A percentile compares a stretch with the other conserved stretches of the same genome.
phyloP scores from a whole-genome alignment of 2,113 vertebrate species.

The Pagrus major region DNA sequence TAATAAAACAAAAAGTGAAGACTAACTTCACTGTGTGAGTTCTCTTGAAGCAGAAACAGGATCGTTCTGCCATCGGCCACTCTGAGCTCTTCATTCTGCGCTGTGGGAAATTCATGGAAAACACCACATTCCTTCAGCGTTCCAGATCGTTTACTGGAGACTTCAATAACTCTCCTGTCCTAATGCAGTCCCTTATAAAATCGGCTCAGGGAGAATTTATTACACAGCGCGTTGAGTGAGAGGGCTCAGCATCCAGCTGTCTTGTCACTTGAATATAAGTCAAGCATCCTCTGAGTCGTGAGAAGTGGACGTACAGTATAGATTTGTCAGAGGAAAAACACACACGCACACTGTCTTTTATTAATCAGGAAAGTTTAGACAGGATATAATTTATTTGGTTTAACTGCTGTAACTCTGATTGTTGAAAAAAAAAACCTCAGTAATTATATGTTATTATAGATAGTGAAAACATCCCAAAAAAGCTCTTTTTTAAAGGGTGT shows the following conservation, averaged over 20 bases:
- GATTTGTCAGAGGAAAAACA: background rate
- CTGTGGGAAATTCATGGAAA: slow-evolving; percentile 39
- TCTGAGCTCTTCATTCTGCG: background rate
- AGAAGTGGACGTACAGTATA: background rate
- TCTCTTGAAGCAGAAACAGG: background rate
- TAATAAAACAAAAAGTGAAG: background rate
- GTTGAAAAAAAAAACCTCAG: background rate
- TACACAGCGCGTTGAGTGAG: slow-evolving; percentile 45
- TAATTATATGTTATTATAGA: too few species aligned
- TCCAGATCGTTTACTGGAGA: slow-evolving; percentile 50
- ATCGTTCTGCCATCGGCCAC: background rate
- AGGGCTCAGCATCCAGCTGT: slow-evolving; percentile 57
- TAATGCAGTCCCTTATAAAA: slow-evolving; percentile 44
- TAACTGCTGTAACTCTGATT: background rate
- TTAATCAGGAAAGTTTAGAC: background rate
- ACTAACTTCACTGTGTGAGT: background rate
- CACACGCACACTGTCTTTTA: background rate
- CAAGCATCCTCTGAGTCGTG: background rate
- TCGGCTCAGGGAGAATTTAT: slow-evolving; percentile 35
- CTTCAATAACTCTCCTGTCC: slow-evolving; percentile 43
- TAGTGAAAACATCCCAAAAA: too few species aligned
- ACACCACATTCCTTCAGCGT: slow-evolving; percentile 51
- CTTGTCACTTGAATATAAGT: slow-evolving; percentile 36
- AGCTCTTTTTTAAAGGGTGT: background rate
- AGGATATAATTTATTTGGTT: background rate